Conservation (phyloP, 2,888 invertebrate species). For the Acanthopleura granulata region DNA sequence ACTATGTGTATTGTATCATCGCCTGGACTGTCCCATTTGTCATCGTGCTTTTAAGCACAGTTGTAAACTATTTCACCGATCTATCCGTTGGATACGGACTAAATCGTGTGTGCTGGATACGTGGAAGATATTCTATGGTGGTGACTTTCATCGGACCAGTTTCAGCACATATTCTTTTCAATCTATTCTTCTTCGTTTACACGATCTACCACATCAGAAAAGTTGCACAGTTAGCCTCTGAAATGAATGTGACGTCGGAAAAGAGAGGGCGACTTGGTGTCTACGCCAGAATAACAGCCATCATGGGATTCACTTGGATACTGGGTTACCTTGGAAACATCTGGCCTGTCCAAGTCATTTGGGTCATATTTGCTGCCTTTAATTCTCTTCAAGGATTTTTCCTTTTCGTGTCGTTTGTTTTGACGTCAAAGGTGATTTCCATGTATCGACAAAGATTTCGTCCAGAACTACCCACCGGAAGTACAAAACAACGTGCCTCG, state of each 20-base stretch:
- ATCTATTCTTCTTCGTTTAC: neutral
- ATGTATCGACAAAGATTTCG: neutral
- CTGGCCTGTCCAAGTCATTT: neutral
- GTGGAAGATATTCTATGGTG: neutral
- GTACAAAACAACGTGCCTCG: neutral
- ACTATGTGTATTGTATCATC: neutral
- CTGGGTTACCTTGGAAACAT: slow-evolving; percentile 2
- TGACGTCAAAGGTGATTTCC: neutral
- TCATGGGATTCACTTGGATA: slow-evolving; percentile 11
- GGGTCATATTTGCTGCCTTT: neutral
- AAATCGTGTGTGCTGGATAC: slow-evolving; percentile 8
- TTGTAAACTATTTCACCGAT: neutral
- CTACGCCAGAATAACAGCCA: slow-evolving; percentile 2
- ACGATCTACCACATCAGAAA: neutral
- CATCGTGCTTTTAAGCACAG: neutral
- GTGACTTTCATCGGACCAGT: neutral
- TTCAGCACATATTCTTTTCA: slow-evolving; percentile 1
- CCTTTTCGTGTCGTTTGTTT: slow-evolving; percentile 6
- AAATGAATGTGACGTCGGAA: neutral
- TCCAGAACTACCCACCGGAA: neutral
- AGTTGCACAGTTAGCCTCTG: neutral
- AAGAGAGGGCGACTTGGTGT: neutral
- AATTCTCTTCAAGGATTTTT: slow-evolving; percentile 2
- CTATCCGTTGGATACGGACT: slow-evolving; percentile 6
- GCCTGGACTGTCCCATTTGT: neutral